Base-by-base conservation (phyloP, 2,888 invertebrate species). In the Drosophila pseudotakahashii region DNA sequence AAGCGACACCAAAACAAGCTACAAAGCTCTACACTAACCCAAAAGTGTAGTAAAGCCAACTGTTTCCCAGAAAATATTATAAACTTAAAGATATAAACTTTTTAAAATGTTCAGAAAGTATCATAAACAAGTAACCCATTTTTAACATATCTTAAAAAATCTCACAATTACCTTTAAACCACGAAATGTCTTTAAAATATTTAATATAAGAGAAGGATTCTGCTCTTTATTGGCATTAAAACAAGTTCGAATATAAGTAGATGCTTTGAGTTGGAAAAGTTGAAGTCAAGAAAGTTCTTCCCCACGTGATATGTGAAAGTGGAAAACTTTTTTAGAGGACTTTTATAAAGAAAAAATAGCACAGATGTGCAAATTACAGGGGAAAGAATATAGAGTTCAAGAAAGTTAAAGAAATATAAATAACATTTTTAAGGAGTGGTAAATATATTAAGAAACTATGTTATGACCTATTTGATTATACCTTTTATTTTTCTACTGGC, bases 1-100 rank as follows among this genome's bases (percentile, higher is more conserved):
- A 63, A 16, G 48, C 34, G 47, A n/a, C 6, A 42, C 34, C 62
- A 47, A 62, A 58, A 19, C 26, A 9, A 39, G 62, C 26, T 7
- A 32, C 32, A 32, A 47, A 32, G 32, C 16, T 3, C 32, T 47
- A 47, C 47, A 47, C 47, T 47, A 14, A 3, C 10, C 16, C 14
- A 47, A 47, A 45, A 23, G 7, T 23, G 23, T 7, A 44, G 13
- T 11, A 19, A 19, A 6, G 19, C 11, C 16, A 16, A 16, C 14
- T 41, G 10, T 16, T 10, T 42, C 1, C 2, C 41, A 44, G 7
- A 23, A 44, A 44, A n/a, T 6, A 37, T 7, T 13, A 37, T 30
- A 7, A 30, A 30, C 30, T 30, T 30, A 23, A 23, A 23, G 2
- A 3, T 2, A 4, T 23, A 4, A 23, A 23, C 23, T 6, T 26